A percentile compares a stretch with the other conserved stretches of the same genome.
These are phyloP conservation scores for Stictocephala bisonia DNA, from an alignment of 2,888 invertebrate species.

Conservation along the genomic window DNA sequence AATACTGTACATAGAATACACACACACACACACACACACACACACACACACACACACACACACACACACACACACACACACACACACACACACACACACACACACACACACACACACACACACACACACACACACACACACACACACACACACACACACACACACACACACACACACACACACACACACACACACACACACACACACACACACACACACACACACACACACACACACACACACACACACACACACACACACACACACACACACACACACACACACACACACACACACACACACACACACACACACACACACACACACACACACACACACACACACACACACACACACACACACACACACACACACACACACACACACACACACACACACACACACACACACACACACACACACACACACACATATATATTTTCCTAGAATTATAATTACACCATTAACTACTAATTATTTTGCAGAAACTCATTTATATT, in stretches of 20 bases:
- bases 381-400: too few relatives aligned
- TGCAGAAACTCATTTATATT: too few relatives aligned
- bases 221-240: conserved; percentile 13
- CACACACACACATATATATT: too few relatives aligned
- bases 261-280: conserved; percentile 13
- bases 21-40: too few relatives aligned
- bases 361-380: too few relatives aligned
- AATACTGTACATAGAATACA: too few relatives aligned
- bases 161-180: conserved; percentile 13
- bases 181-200: conserved; percentile 9
- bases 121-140: neutral
- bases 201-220: conserved; percentile 9
- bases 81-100: conserved; percentile 8
- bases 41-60: neutral
- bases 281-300: conserved; percentile 13
- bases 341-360: too few relatives aligned
- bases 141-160: conserved; percentile 5
- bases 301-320: too few relatives aligned
- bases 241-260: conserved; percentile 13
- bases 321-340: too few relatives aligned
- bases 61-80: conserved; percentile 13
- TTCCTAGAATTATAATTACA: too few relatives aligned
- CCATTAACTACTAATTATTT: too few relatives aligned
- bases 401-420: too few relatives aligned
- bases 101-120: neutral